phyloP scores from a whole-genome alignment of 1,140 invertebrate genomes.

The Planococcus citri region DNA sequence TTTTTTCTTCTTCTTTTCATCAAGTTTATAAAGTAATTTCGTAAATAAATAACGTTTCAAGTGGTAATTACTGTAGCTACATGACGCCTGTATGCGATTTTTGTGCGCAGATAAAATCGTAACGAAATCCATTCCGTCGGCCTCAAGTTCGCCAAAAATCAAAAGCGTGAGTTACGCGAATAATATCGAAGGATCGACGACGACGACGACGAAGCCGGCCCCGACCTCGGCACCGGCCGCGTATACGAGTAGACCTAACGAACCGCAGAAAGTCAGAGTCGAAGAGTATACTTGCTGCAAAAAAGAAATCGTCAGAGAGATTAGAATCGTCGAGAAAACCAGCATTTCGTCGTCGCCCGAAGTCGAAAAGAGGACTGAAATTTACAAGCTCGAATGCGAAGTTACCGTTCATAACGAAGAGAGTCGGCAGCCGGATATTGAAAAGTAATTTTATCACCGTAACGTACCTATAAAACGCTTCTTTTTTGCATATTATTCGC shows the following conservation, averaged over 20 bases:
- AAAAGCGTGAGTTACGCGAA: not conserved
- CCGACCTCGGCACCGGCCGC: too few relatives aligned
- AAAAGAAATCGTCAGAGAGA: not conserved
- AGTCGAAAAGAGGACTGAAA: not conserved
- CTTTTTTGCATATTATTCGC: too few relatives aligned
- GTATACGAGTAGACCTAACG: too few relatives aligned
- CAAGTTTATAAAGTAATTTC: too few relatives aligned
- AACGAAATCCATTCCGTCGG: not conserved
- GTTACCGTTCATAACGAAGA: not conserved
- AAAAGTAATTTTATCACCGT: not conserved
- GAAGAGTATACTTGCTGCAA: not conserved
- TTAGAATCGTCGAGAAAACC: not conserved
- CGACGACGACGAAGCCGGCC: not conserved
- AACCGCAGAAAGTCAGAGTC: not conserved
- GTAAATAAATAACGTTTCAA: too few relatives aligned
- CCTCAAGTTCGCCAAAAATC: not conserved
- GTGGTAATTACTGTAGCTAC: too few relatives aligned
- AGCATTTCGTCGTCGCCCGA: not conserved
- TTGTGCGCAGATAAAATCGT: conserved; percentile 1
- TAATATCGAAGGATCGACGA: not conserved
- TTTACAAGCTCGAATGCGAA: not conserved
- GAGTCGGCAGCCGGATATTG: not conserved
- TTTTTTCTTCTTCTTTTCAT: too few relatives aligned
- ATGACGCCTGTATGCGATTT: not conserved
- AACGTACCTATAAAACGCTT: too few relatives aligned